These are phyloP conservation scores for Cephus rjabovi DNA, from an alignment of 2,888 invertebrate genomes.

Conservation along the genomic window DNA sequence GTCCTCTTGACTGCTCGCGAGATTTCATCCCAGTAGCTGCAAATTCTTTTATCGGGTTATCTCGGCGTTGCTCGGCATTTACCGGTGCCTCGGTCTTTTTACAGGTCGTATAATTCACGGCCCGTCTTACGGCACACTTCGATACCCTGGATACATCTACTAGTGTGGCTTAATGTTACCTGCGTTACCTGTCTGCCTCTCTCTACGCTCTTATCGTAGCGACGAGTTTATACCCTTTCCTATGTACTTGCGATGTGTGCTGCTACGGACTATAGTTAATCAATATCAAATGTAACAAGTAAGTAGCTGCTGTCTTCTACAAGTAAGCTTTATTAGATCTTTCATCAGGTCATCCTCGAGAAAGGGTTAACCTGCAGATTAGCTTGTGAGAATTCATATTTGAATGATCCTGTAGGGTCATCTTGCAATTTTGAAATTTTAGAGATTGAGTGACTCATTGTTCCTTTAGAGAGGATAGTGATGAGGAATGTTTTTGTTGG, in stretches of 20 bases:
- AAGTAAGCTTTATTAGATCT: background rate
- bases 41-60: background rate
- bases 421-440: background rate
- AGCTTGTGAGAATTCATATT: no score
- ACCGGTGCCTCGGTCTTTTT: background rate
- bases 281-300: slow-evolving; percentile 8
- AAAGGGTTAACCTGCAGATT: no score
- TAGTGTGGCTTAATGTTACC: background rate
- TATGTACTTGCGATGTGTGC: background rate
- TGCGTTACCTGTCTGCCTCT: background rate
- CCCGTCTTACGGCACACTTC: background rate
- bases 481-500: background rate
- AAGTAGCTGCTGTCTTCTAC: background rate
- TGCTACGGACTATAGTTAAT: slow-evolving; percentile 4
- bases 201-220: background rate
- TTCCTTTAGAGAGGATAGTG: background rate
- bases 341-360: background rate
- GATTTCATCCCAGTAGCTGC: background rate
- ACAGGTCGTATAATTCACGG: background rate
- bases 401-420: background rate
- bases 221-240: background rate
- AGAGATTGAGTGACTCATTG: background rate
- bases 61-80: background rate
- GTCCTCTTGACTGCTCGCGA: background rate
- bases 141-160: background rate